phyloP scores from a whole-genome alignment of 2,888 invertebrate genomes.

The Pyrrhosoma nymphula region DNA sequence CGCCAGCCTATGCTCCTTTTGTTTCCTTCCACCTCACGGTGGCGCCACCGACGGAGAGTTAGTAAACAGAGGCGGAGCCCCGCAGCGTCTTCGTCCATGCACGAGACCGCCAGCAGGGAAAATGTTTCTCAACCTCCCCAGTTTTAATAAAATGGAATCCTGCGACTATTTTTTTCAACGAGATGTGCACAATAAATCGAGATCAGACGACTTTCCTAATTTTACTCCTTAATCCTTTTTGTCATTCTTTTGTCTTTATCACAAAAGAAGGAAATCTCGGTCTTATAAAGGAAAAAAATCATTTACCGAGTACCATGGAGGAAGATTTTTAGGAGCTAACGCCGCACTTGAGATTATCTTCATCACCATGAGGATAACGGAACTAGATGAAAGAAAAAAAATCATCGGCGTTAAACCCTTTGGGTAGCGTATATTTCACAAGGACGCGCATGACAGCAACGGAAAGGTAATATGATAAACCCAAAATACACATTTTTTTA shows the following conservation, averaged over 20 bases:
- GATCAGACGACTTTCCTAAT: slow-evolving; percentile 23
- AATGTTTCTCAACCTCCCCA: background rate
- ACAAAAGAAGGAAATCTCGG: background rate
- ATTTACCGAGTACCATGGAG: background rate
- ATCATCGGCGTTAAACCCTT: background rate
- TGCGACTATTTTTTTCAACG: background rate
- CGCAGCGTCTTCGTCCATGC: background rate
- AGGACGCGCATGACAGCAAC: background rate
- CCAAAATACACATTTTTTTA: background rate
- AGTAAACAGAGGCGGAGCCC: slow-evolving; percentile 23
- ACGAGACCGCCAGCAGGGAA: background rate
- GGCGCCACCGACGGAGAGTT: background rate
- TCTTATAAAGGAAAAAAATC: background rate
- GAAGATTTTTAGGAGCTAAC: background rate
- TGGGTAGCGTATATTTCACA: background rate
- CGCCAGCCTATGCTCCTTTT: slow-evolving; percentile 26
- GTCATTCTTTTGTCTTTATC: background rate
- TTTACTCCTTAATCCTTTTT: slow-evolving; percentile 37
- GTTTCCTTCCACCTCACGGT: background rate
- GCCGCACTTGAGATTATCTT: background rate
- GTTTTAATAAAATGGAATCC: background rate
- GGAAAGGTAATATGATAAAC: background rate
- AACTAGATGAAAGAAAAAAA: background rate
- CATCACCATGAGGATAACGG: background rate
- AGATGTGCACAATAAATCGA: slow-evolving; percentile 14